phyloP scores from a whole-genome alignment of 2,888 invertebrate genomes.

The Drosophila testacea region DNA sequence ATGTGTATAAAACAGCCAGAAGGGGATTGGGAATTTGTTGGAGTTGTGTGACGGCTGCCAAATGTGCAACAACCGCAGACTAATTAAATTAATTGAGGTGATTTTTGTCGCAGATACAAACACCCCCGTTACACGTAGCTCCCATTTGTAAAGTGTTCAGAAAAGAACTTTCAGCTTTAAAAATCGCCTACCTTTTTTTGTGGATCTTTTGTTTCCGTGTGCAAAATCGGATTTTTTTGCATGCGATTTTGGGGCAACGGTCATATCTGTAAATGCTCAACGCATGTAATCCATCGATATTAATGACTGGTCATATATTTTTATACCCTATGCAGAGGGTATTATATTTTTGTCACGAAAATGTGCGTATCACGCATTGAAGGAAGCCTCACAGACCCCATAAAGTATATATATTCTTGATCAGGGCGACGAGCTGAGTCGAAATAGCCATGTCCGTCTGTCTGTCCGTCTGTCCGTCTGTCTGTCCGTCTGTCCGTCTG shows the following conservation, averaged over 20 bases:
- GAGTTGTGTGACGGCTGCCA: constrained; percentile 16
- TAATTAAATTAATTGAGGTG: constrained; percentile 82
- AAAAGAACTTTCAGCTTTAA: constrained; percentile 15
- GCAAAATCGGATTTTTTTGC: constrained; percentile 5
- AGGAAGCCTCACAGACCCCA: too few species aligned
- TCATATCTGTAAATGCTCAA: constrained; percentile 68
- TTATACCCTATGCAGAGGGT: too few species aligned
- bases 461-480: too few species aligned
- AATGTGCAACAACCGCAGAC: constrained; percentile 73
- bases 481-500: too few species aligned
- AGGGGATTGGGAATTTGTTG: constrained; percentile 8
- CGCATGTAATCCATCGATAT: constrained; percentile 78
- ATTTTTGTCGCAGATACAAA: constrained; percentile 70
- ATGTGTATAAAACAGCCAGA: constrained; percentile 14
- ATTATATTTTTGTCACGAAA: too few species aligned
- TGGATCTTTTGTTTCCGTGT: constrained; percentile 1
- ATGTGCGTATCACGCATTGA: too few species aligned
- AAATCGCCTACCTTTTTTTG: constrained; percentile 13
- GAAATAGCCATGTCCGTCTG: too few species aligned
- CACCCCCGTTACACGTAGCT: constrained; percentile 11
- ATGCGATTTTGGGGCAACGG: constrained; percentile 31
- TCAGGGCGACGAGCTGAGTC: too few species aligned
- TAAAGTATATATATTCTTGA: too few species aligned
- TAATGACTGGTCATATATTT: constrained; percentile 75
- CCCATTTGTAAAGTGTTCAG: constrained; percentile 63